phyloP scores from a whole-genome alignment of 2,888 invertebrate species.

The Tachystola acroxantha region DNA sequence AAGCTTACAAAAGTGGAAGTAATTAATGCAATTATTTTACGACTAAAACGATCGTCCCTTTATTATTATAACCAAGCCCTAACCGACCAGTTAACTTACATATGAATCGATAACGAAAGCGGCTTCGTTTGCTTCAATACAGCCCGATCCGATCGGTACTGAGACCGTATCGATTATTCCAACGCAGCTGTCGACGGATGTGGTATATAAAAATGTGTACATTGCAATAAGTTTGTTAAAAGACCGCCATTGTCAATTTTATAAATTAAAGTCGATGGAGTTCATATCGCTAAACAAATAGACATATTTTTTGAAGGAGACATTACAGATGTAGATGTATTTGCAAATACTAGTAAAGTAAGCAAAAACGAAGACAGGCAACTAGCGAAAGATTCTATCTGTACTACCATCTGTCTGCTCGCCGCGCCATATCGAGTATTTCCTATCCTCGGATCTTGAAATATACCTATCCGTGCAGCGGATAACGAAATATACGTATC shows the following conservation, averaged over 20 bases:
- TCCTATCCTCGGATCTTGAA: conserved; percentile 52
- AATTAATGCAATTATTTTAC: background rate
- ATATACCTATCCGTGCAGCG: conserved; percentile 44
- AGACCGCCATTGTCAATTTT: conserved; percentile 1
- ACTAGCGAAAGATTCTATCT: conserved; percentile 48
- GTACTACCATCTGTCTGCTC: conserved; percentile 46
- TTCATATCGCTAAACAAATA: background rate
- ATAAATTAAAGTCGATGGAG: background rate
- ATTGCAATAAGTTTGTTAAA: conserved; percentile 5
- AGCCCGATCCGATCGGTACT: conserved; percentile 48
- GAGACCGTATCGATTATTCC: conserved; percentile 40
- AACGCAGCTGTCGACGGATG: conserved; percentile 42
- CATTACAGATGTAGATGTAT: conserved; percentile 9
- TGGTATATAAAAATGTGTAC: conserved; percentile 17
- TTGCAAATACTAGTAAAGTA: conserved; percentile 42
- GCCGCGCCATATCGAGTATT: conserved; percentile 55
- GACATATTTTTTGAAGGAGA: conserved; percentile 3
- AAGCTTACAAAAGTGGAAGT: too few relatives aligned
- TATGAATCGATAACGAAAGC: conserved; percentile 57
- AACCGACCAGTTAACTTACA: conserved; percentile 47
- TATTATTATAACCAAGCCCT: conserved; percentile 31
- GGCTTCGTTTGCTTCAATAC: conserved; percentile 54
- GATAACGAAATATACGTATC: conserved; percentile 49
- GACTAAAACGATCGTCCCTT: background rate
- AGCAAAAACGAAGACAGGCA: conserved; percentile 39